Base-by-base conservation (phyloP, 2,888 invertebrate genomes). In the Acleris cristana region DNA sequence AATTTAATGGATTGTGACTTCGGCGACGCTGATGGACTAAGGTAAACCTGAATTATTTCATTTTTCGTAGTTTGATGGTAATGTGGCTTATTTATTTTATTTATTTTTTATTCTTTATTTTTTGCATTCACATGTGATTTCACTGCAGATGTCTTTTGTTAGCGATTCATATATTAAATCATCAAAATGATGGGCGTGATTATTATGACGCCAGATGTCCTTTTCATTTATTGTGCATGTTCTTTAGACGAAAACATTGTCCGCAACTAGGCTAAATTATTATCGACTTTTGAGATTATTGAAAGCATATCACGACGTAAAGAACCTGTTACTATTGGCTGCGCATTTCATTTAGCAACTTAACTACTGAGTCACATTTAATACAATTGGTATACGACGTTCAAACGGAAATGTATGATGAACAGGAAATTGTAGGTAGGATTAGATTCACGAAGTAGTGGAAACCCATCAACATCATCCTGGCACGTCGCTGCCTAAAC, bases 41-140 rank as follows among this genome's bases (percentile, higher is more conserved):
- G 90, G 90, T 90, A 90, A 91, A 89, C 82, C 74, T 77, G 70
- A 78, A 78, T 84, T 76, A 76, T 82, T 83, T 82, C 76, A 73
- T 56, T 56, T 79, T 81, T 83, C 76, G 85, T 89, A 89, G 88
- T 83, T 80, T 80, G 79, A 84, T 88, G 88, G 91, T 91, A 87
- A 89, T 90, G 86, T 91, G 87, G 91, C 91, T 91, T 92, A 89
- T 90, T 88, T 91, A 91, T 91, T 78, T 88, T 89, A 87, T 90
- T 88, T 88, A 84, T 88, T 87, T 83, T 86, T 86, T 79, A 68
- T 75, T 79, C 83, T 84, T 56, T 86, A 34, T 34, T 82, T 84
- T 87, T 90, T 90, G 90, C 92, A 92, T 92, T 92, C 92, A 92
- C 92, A 92, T 92, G 92, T 92, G 92, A 92, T 92, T 92, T 92